Evolutionary conservation across 2,113 vertebrate genomes (phyloP).

Genomic region (Trematomus loennbergii): DNA sequence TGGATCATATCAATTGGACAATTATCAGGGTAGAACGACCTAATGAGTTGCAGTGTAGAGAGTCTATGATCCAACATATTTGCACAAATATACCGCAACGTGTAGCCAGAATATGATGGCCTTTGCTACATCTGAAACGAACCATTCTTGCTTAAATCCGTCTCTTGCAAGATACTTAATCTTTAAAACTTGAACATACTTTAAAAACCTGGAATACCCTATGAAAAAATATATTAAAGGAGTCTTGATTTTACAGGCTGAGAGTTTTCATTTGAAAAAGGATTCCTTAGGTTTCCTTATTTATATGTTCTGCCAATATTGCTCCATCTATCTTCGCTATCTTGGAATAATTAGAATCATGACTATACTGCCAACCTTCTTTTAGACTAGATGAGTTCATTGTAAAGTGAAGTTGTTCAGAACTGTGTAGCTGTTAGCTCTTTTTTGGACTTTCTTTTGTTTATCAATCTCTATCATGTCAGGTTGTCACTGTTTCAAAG

Average conservation of each 20-base stretch:
- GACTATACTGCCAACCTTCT: neutral
- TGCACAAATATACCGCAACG: no score
- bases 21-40: neutral
- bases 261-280: neutral
- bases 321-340: neutral
- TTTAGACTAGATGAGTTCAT: neutral
- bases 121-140: neutral
- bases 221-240: neutral
- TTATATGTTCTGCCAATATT: neutral
- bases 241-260: neutral
- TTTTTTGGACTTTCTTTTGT: neutral
- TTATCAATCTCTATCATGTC: neutral
- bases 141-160: neutral
- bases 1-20: neutral
- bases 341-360: no score
- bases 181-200: neutral
- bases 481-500: neutral
- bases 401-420: neutral
- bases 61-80: neutral
- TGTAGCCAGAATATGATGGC: no score
- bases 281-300: neutral
- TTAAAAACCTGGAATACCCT: neutral
- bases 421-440: neutral
- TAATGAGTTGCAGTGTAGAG: neutral
- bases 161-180: conserved; percentile 1